Conservation (phyloP, 2,113 vertebrate species). For the Limnothrissa miodon region DNA sequence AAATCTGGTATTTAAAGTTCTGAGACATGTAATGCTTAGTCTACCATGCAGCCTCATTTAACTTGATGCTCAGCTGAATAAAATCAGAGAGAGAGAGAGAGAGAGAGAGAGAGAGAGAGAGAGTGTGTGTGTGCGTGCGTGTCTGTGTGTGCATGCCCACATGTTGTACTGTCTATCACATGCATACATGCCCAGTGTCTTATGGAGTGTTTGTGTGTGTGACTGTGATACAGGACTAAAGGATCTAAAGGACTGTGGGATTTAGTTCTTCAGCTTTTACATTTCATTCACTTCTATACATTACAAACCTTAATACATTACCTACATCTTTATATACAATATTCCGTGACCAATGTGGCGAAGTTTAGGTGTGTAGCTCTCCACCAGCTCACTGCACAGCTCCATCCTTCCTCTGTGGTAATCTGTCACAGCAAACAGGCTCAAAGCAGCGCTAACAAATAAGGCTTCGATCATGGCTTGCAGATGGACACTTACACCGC, state of each 20-base stretch:
- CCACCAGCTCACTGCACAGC: constrained; percentile 12
- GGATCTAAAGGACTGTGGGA: too few species aligned
- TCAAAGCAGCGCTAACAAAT: constrained; percentile 39
- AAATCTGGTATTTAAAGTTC: constrained; percentile 70
- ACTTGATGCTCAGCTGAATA: constrained; percentile 14
- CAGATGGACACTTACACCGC: constrained; percentile 70
- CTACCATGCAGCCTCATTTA: constrained; percentile 49
- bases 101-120: too few species aligned
- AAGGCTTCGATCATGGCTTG: constrained; percentile 53
- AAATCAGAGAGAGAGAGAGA: not conserved
- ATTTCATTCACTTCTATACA: too few species aligned
- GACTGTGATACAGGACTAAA: not conserved
- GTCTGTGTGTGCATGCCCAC: not conserved
- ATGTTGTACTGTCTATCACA: too few species aligned
- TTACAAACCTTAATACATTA: too few species aligned
- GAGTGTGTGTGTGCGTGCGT: not conserved
- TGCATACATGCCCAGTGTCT: not conserved
- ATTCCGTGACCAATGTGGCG: too few species aligned
- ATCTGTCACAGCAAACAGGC: constrained; percentile 45
- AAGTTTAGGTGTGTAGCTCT: not conserved
- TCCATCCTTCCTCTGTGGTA: constrained; percentile 28
- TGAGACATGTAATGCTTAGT: constrained; percentile 63
- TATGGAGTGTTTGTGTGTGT: too few species aligned
- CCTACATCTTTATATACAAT: too few species aligned
- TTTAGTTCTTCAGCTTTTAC: too few species aligned